Conservation (phyloP, 2,113 vertebrate genomes). For the Tragelaphus imberbis region DNA sequence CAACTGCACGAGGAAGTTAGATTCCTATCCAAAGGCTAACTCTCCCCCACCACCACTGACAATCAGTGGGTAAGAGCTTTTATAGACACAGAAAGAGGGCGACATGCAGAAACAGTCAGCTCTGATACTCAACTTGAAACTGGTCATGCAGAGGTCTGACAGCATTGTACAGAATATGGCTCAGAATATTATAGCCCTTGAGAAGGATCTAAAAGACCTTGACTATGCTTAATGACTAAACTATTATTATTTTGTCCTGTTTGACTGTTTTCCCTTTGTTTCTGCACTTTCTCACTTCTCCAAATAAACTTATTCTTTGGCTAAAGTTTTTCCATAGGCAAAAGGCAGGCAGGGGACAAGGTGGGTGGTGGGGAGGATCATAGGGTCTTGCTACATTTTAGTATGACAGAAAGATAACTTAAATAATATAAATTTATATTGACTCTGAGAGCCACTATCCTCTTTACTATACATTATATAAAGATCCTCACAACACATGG, state of each 20-base stretch:
- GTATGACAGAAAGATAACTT: neutral
- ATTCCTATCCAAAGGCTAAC: neutral
- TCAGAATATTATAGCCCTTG: neutral
- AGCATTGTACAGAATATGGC: neutral
- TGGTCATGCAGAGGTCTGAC: neutral
- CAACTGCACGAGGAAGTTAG: accelerated
- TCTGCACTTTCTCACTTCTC: neutral
- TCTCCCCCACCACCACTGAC: neutral
- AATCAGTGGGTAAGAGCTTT: neutral
- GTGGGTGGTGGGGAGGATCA: neutral
- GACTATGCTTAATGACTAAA: neutral
- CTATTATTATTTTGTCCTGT: neutral
- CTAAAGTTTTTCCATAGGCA: neutral
- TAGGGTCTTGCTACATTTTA: neutral
- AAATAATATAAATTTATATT: neutral
- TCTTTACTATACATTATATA: neutral
- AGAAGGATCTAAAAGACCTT: neutral
- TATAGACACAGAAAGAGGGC: neutral
- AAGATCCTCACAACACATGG: neutral
- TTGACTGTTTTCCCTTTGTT: neutral
- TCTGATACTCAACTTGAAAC: neutral
- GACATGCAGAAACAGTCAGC: neutral
- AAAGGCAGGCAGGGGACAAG: neutral
- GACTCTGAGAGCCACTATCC: neutral
- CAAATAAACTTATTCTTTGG: neutral